Evolutionary conservation across 2,888 invertebrate species (phyloP), one percentile per base, ranked within the genome.

Genomic region (Criorhina ranunculi): DNA sequence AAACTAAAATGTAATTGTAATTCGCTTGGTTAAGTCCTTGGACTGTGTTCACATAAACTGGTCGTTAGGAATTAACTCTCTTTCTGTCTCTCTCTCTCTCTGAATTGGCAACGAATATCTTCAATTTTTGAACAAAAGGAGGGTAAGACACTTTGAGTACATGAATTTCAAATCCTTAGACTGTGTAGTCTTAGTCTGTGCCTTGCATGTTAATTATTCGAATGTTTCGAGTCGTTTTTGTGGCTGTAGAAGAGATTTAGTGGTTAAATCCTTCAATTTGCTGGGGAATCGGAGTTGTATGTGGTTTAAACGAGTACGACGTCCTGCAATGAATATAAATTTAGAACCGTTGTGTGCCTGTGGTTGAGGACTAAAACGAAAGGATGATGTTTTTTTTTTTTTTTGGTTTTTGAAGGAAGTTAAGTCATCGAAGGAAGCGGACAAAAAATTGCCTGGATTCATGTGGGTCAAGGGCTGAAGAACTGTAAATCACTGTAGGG

Each of bases 151-250:
- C 57, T 17, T 37, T 2, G 19, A 37, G n/a, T 24, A 37, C 37
- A 57, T 57, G 57, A 37, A 57, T 57, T 57, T 57, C n/a, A 57
- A 57, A 12, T 57, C 35, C 24, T 64, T 11, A 33, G 49, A 51
- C 19, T 35, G 46, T 49, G 55, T 12, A n/a, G 49, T 4, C 7
- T 51, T 3, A 9, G 44, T 53, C 33, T 64, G 66, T 75, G 64
- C 24, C 46, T 9, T 44, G 75, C 55, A 75, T 75, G 57, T 55
- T 75, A 75, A 75, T 75, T 75, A 64, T n/a, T 46, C 17, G 17
- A 5, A 29, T 37, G 55, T 62, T 35, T 55, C 24, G 24, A 57
- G 66, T 57, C 12, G 24, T 46, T 57, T 55, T 29, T 53, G 15
- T 7, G 17, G 35, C 11, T 40, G 19, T 5, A 29, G 40, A 51